Percentiles rank a stretch among this genome's conserved stretches.
Conservation (phyloP, 2,113 vertebrate genomes). For the Eonycteris spelaea region DNA sequence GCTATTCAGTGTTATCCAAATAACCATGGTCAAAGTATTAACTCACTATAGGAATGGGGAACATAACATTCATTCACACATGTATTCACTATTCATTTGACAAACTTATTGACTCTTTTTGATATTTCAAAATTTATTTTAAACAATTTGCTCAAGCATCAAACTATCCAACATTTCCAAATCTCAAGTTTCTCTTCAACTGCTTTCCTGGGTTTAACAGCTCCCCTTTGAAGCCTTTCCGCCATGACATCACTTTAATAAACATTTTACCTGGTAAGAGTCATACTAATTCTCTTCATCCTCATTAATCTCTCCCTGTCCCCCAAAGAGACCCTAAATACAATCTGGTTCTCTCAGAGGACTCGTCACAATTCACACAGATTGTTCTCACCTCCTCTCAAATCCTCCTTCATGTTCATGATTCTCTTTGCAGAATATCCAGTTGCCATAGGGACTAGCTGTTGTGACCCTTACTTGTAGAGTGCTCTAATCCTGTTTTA, state of each 20-base stretch:
- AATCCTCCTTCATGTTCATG: background rate
- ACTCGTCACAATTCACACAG: background rate
- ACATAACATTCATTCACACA: background rate
- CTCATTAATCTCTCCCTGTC: background rate
- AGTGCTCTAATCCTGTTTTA: background rate
- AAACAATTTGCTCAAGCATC: background rate
- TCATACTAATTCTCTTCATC: background rate
- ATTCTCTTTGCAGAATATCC: background rate
- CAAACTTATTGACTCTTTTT: background rate
- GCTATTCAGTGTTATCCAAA: background rate
- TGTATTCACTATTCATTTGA: background rate
- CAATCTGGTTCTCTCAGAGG: background rate
- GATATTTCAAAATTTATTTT: background rate
- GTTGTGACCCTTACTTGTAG: background rate
- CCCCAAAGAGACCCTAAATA: background rate
- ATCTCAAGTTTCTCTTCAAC: background rate
- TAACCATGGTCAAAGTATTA: background rate
- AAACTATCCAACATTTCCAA: background rate
- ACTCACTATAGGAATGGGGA: background rate
- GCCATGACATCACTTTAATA: background rate
- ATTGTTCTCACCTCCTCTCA: background rate
- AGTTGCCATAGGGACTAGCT: background rate
- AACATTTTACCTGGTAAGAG: background rate
- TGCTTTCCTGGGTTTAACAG: background rate
- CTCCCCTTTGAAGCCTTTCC: background rate